Evolutionary conservation across 53 echinoderm and acorn worm genomes (phyloP), one percentile per base, ranked within the genome.

Genomic region (Astropecten irregularis): DNA sequence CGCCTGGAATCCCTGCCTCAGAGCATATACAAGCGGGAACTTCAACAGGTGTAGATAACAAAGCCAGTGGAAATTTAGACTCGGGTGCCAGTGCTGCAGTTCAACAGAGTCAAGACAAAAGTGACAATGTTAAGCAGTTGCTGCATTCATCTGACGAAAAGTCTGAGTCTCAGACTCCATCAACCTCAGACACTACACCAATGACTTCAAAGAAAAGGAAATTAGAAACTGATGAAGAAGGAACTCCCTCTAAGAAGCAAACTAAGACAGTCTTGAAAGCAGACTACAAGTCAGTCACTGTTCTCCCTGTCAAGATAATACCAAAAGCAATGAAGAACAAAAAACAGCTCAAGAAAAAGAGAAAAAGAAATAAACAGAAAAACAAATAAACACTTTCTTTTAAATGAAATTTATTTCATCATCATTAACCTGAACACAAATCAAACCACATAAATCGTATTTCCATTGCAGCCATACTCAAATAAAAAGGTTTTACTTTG

Each of bases 291-390:
- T 33, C 79, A 2, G 79, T 79, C 32, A 62, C n/a, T 9, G 47
- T 79, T 30, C 42, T 79, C 3, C 79, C 63, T 9, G 79, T 91
- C 68, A 91, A 91, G 76, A 77, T 87, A 9, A 76, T 87, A n/a
- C 82, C 74, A 0, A 88, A 88, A 37, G 48, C 49, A 21, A 34
- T 61, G 55, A 92, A 92, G 39, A 66, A 77, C 53, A 92, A 88
- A 39, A 86, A 66, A 59, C 53, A 60, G 22, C 62, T 79, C 20
- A 91, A 82, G 58, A 73, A 85, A 47, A 92, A 85, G 54, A 58
- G 69, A 25, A 70, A 76, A 55, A 72, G 72, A 46, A 88, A 92
- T 38, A 79, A 79, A 23, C 56, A 30, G 21, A 79, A 62, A 20
- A n/a, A n/a, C n/a, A 47, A 46, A 54, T 54, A 21, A 5, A 8